Base-by-base conservation (phyloP, 2,888 invertebrate genomes). In the Entomobrya proxima region DNA sequence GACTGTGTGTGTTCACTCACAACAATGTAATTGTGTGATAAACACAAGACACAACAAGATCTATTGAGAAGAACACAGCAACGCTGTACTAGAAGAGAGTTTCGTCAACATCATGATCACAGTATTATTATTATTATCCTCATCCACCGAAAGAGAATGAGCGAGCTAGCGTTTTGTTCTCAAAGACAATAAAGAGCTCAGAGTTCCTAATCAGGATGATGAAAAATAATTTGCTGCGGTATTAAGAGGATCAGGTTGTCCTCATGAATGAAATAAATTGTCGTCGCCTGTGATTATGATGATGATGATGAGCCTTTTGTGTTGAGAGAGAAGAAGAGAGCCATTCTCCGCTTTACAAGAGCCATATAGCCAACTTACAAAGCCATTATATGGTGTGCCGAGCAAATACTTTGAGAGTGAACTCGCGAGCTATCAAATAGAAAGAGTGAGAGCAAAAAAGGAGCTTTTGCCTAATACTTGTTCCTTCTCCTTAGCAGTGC, bases 191-290 rank as follows among this genome's bases (percentile, higher is more conserved):
- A 86, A 86, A 86, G 81, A 86, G 86, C 86, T 86, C 86, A 80
- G 80, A 85, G 80, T 86, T 86, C 75, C 86, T 86, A 86, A 86
- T 86, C 86, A 86, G 86, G 81, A 86, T 86, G 77, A 81, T 86
- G 86, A 86, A 86, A 86, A 86, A 86, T 86, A 86, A 86, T 86
- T 86, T 86, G 64, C 80, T 86, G 86, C 81, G 86, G 86, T 86
- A 86, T 86, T 86, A 86, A 86, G 86, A 86, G 87, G 87, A 87
- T 87, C 85, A 87, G 85, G 85, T 85, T 85, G 79, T 87, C 84
- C 85, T 85, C 82, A 85, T 81, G 85, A 87, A 87, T 80, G 85
- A 87, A 87, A 87, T 86, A 86, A 86, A 86, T 86, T 86, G 86
- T 86, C 86, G 77, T 86, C 86, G 86, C 81, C 80, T 86, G 81